phyloP scores from a whole-genome alignment of 2,113 vertebrate species.

The Alouatta palliata region DNA sequence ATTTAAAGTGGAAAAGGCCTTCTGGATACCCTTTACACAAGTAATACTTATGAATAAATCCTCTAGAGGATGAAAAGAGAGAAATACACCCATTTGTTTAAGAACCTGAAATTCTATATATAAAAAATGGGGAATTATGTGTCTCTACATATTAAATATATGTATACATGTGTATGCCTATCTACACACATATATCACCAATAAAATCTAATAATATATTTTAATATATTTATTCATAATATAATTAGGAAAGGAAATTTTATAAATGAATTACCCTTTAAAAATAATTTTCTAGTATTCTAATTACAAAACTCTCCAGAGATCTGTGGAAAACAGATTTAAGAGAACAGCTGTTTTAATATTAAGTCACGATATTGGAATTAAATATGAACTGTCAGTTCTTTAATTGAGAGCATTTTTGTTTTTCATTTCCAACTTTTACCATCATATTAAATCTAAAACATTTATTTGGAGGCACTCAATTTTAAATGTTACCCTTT shows the following conservation, averaged over 20 bases:
- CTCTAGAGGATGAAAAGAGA: neutral
- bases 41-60: neutral
- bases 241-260: neutral
- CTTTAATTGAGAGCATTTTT: neutral
- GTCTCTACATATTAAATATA: neutral
- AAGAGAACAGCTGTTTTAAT: neutral
- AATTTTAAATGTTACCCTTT: neutral
- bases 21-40: neutral
- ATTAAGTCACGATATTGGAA: neutral
- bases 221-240: neutral
- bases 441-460: neutral
- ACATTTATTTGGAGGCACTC: neutral
- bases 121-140: neutral
- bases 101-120: neutral
- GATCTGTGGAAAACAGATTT: neutral
- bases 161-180: neutral
- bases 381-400: neutral
- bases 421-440: neutral
- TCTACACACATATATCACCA: neutral
- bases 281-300: neutral
- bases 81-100: neutral
- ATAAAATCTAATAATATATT: neutral
- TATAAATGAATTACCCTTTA: neutral
- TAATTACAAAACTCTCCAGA: neutral
- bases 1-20: neutral